Base-by-base conservation (phyloP, 92 coral and sea anemone species). In the Blastomussa wellsi region DNA sequence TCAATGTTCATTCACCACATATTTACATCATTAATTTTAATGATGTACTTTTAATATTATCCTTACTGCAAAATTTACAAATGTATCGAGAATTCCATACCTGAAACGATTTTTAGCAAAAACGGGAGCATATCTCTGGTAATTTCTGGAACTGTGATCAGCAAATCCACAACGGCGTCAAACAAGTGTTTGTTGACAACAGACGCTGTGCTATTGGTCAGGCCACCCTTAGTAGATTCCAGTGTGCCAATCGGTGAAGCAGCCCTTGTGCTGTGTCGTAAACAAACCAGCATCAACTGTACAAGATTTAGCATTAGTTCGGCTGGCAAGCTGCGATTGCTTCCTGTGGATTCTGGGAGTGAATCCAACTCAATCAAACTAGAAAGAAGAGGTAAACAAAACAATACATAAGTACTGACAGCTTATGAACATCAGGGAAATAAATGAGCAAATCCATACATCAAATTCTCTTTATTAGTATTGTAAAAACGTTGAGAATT, bases 331-430 rank as follows among this genome's bases (percentile, higher is more conserved):
- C 33, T 31, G 48, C 29, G 59, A 74, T 74, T 72, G 52, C 72
- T 32, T 42, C 9, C 57, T 57, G 73, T 1, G 17, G 86, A 72
- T 7, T 42, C 70, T 16, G 86, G 9, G 7, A 35, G 47, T 44
- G 80, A 28, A 4, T 80, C 60, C 17, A 86, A 74, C 39, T 86
- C 66, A 59, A 86, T 48, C 74, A 79, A 59, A 75, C 89, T 86
- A 37, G 17, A 31, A 72, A 20, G 19, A 19, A 22, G 26, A 53
- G 20, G 29, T n/a, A 47, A 35, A 7, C 13, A 70, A 70, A 19
- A 26, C n/a, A 26, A 15, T 0, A 20, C 26, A 57, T 3, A 28
- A 57, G 28, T 19, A 5, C 26, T n/a, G 28, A n/a, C 66, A 14
- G n/a, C 62, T 22, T 24, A 24, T 24, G 13, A 57, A 5, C n/a